Base-by-base conservation (phyloP, 2,797 vertebrate genomes). In the Hirundo rustica region DNA sequence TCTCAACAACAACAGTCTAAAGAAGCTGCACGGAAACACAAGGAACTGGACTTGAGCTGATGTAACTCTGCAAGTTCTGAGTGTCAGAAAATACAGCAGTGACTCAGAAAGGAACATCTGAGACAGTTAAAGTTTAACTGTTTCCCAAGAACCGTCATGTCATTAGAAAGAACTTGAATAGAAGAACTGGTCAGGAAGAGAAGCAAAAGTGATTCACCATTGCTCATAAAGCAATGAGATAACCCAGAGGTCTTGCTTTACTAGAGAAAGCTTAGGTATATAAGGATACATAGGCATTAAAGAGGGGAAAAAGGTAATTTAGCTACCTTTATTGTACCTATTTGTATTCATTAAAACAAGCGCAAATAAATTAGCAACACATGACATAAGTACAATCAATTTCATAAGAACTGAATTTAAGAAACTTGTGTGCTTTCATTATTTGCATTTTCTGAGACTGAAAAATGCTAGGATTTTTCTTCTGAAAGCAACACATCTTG, bases 251-350 rank as follows among this genome's bases (percentile, higher is more conserved):
- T 58, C 65, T 48, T 27, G 40, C 4, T 50, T 65, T 47, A 26
- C 13, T 30, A 55, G 30, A 51, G n/a, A 44, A 89, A 60, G 3
- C 9, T 34, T 55, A n/a, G 11, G 25, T 22, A 65, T 58, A 29
- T 17, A 40, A 40, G 26, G 34, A 53, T 32, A 40, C 9, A 65
- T 14, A 53, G 65, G 26, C 17, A 45, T 21, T 4, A n/a, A 57
- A 75, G 36, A 5, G 0, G 1, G 1, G 3, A 3, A 2, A 8
- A 27, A 22, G 1, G 6, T 47, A 8, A 60, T 66, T 76, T 71
- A 47, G 14, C 16, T 54, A 40, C 4, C 19, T 70, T 61, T 53
- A 34, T 74, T 77, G 12, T 61, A 54, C 29, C 22, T 36, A 14
- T 40, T 73, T 50, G 22, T 6, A 72, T 42, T 50, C 55, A 84